Evolutionary conservation across 2,888 invertebrate genomes (phyloP).

Genomic region (Agrotis puta): DNA sequence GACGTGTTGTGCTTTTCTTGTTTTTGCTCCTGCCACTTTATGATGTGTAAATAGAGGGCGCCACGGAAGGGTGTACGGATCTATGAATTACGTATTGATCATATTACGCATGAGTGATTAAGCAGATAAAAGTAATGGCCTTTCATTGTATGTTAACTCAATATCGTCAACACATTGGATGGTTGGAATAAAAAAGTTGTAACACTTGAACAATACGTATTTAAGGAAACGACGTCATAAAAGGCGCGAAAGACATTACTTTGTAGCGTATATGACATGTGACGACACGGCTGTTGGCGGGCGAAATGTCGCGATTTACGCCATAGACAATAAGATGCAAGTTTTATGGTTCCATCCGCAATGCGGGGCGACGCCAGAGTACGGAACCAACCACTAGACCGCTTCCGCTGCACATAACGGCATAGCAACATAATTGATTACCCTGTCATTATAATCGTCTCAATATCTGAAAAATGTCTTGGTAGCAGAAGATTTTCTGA

Average conservation of each 20-base stretch:
- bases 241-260: slow-evolving; percentile 31
- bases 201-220: slow-evolving; percentile 37
- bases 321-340: slow-evolving; percentile 54
- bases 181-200: slow-evolving; percentile 23
- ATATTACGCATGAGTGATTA: slow-evolving; percentile 51
- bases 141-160: slow-evolving; percentile 37
- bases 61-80: slow-evolving; percentile 42
- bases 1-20: slow-evolving; percentile 55
- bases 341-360: slow-evolving; percentile 61
- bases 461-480: slow-evolving; percentile 21
- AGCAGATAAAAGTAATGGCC: slow-evolving; percentile 23
- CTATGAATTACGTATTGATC: slow-evolving; percentile 59
- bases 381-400: slow-evolving; percentile 54
- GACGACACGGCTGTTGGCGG: slow-evolving; percentile 48
- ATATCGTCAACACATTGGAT: slow-evolving; percentile 5
- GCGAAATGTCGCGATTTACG: slow-evolving; percentile 49
- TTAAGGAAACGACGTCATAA: slow-evolving; percentile 51
- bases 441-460: slow-evolving; percentile 17
- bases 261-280: slow-evolving; percentile 40
- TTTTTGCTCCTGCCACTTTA: slow-evolving; percentile 51
- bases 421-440: slow-evolving; percentile 56
- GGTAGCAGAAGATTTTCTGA: background rate
- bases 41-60: slow-evolving; percentile 53
- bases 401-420: slow-evolving; percentile 54
- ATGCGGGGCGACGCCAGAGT: slow-evolving; percentile 62